A percentile compares a stretch with the other conserved stretches of the same genome.
Conservation (phyloP, 1,140 invertebrate species). For the Riptortus pedestris region DNA sequence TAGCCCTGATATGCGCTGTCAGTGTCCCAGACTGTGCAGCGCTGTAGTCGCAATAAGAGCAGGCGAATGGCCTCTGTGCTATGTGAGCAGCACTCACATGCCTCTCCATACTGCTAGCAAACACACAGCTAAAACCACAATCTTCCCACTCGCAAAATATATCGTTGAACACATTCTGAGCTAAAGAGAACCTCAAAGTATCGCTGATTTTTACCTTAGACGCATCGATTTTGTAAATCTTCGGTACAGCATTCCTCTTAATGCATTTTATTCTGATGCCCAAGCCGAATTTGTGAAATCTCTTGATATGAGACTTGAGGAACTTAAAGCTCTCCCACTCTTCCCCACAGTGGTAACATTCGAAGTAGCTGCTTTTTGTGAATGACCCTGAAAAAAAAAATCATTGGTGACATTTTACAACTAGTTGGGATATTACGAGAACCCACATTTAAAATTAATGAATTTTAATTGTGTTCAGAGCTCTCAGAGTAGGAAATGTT, state of each 20-base stretch:
- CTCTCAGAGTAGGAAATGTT: too few relatives aligned
- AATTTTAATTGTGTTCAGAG: too few relatives aligned
- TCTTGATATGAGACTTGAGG: not conserved
- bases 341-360: not conserved
- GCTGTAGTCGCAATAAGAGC: not conserved
- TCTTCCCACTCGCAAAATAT: not conserved
- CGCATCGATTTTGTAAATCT: not conserved
- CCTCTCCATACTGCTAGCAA: not conserved
- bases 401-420: too few relatives aligned
- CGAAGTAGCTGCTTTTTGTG: too few relatives aligned
- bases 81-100: not conserved
- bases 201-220: not conserved
- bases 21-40: not conserved
- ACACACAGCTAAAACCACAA: not conserved
- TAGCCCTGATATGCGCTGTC: not conserved
- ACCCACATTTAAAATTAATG: too few relatives aligned
- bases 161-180: not conserved
- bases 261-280: not conserved
- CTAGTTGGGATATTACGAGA: too few relatives aligned
- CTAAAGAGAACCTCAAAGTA: not conserved
- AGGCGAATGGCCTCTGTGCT: not conserved
- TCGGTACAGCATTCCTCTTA: not conserved
- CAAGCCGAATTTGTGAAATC: too few relatives aligned
- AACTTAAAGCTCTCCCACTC: not conserved
- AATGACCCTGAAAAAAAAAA: too few relatives aligned